Base-by-base conservation (phyloP, 1,140 invertebrate species). In the Aphelenchoides fujianensis region DNA sequence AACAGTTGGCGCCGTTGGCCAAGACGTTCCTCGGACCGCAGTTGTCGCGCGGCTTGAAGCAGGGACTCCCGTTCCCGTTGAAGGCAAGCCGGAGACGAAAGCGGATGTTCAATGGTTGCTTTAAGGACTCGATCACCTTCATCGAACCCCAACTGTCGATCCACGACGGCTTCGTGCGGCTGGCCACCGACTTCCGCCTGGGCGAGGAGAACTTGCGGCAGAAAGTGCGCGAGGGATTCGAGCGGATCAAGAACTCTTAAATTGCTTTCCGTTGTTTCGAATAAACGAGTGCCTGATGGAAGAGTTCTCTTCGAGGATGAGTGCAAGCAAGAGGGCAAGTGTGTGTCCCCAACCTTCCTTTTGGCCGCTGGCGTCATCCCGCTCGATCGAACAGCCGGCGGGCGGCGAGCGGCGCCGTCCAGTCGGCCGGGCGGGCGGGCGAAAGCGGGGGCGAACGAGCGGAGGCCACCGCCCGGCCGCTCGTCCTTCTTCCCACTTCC, bases 11-110 rank as follows among this genome's bases (percentile, higher is more conserved):
- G 2, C 81, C 81, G 0, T 54, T 83, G 27, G 83, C 81, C 9
- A 83, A 83, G 62, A 83, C 82, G 7, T 84, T 83, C 67, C 70
- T 83, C 34, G 81, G 82, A 9, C 81, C 81, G 3, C 75, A 83
- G 68, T 63, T 83, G 31, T 70, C 74, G 27, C 61, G 61, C n/a
- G 81, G 78, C 12, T 55, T 83, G 3, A 83, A 83, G 72, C 79
- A 84, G 41, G 81, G 82, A 36, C 70, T 83, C 9, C 82, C 82
- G 7, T 83, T 74, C 66, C 81, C 81, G 7, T 37, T 82, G 5
- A 80, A n/a, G n/a, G n/a, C n/a, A n/a, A n/a, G n/a, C n/a, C 77
- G 71, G 80, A 82, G 55, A 27, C 16, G 36, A 27, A 32, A 0
- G 2, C 5, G 53, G 28, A 73, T n/a, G n/a, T n/a, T n/a, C n/a